Base-by-base conservation (phyloP, 2,888 invertebrate genomes). In the Nymphalis urticae region DNA sequence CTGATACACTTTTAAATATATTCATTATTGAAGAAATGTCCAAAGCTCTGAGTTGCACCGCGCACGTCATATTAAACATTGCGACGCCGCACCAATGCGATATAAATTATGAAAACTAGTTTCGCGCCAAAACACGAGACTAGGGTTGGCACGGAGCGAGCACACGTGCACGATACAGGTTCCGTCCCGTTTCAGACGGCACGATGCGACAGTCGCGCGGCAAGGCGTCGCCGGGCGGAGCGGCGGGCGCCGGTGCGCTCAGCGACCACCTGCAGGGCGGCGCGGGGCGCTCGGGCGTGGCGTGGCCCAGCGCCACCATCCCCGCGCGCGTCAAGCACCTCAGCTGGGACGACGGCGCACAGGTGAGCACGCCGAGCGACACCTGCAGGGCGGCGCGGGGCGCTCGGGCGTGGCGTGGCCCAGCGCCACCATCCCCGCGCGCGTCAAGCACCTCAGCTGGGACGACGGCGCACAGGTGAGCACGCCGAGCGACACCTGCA, bases 401-500 rank as follows among this genome's bases (percentile, higher is more conserved):
- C 82, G 92, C 72, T 90, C 90, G 61, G 92, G 92, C 58, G 92
- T 92, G 66, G 92, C 94, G 63, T 96, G 96, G 95, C 95, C 96
- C 0, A 89, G 93, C 69, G 93, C 94, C 66, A 95, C 95, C 70
- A 94, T 95, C 48, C 95, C 96, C 7, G 94, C 95, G 64, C 88
- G 96, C 62, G 95, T 96, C 72, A 97, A 97, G 88, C 96, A 96
- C 81, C 93, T 97, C 64, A 96, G 96, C 84, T 97, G 96, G 96
- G 95, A 95, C 78, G 96, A 96, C 82, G 70, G 53, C 48, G 60
- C 73, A 42, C 68, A 48, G 63, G 72, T 50, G 27, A 27, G 7
- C n/a, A 19, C 50, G 50, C 19, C n/a, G n/a, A 48, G 51, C 50
- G 19, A 71, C 64, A 27, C 16, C 32, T 19, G 47, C 63, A 53